These are phyloP conservation scores for Tipula unca DNA, from an alignment of 2,888 invertebrate species.

Conservation along the genomic window DNA sequence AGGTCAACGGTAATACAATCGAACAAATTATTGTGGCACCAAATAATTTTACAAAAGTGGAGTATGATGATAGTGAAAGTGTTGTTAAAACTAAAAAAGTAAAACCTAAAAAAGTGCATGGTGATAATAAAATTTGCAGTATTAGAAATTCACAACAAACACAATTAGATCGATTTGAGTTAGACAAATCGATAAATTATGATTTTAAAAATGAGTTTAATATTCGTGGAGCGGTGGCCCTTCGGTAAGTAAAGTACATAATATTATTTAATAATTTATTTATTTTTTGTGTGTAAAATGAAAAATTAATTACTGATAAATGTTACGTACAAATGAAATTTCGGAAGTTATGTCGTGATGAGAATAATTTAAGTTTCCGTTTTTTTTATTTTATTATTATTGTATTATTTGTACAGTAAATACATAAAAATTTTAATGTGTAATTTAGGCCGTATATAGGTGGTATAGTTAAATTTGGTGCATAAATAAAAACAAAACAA, in stretches of 20 bases:
- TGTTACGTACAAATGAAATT: not conserved
- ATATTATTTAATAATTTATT: not conserved
- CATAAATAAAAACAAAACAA: not conserved
- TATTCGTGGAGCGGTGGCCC: slow-evolving; percentile 45
- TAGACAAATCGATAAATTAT: slow-evolving; percentile 28
- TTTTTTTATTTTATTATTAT: too few species aligned
- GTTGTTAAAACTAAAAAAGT: not conserved
- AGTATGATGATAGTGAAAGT: not conserved
- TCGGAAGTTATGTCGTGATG: not conserved
- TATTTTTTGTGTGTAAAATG: not conserved
- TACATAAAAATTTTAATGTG: not conserved
- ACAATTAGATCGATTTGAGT: slow-evolving; percentile 28
- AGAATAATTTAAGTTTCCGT: not conserved
- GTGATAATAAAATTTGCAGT: slow-evolving; percentile 23
- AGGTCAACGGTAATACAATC: not conserved
- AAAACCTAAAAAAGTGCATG: slow-evolving; percentile 1
- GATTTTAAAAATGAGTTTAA: slow-evolving; percentile 33
- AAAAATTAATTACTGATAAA: not conserved
- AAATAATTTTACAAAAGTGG: not conserved
- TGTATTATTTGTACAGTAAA: not conserved
- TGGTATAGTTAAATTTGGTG: not conserved
- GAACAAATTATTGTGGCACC: not conserved
- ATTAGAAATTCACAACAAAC: slow-evolving; percentile 28
- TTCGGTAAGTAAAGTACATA: slow-evolving; percentile 44
- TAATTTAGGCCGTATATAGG: not conserved